phyloP scores from a whole-genome alignment of 2,888 invertebrate species.

The Acanthococcus lagerstroemiae region DNA sequence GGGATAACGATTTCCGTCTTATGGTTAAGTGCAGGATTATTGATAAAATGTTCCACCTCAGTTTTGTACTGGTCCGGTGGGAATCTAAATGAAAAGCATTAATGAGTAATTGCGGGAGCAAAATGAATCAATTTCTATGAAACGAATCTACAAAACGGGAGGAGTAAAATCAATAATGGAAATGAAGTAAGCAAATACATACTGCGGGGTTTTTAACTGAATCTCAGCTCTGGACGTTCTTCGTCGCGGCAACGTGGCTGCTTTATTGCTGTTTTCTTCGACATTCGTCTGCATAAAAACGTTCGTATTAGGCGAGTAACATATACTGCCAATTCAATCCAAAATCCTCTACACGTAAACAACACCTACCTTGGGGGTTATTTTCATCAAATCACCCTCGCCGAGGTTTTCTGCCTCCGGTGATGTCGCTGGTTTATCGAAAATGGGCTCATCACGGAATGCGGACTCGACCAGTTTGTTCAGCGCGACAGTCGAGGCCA shows the following conservation, averaged over 20 bases:
- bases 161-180: neutral
- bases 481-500: slow-evolving; percentile 38
- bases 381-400: slow-evolving; percentile 6
- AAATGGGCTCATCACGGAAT: slow-evolving; percentile 36
- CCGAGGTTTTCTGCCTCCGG: neutral
- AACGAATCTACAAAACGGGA: too few relatives aligned
- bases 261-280: slow-evolving; percentile 32
- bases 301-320: neutral
- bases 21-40: slow-evolving; percentile 45
- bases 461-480: slow-evolving; percentile 41
- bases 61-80: slow-evolving; percentile 44
- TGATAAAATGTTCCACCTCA: slow-evolving; percentile 52
- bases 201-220: slow-evolving; percentile 35
- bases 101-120: neutral
- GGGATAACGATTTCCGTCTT: slow-evolving; percentile 51
- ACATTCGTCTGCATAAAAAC: slow-evolving; percentile 33
- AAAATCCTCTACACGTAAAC: neutral
- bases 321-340: neutral
- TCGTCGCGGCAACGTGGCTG: slow-evolving; percentile 36
- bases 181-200: neutral
- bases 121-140: neutral
- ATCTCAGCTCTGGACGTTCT: slow-evolving; percentile 37
- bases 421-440: neutral
- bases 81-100: slow-evolving; percentile 30
- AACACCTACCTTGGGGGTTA: neutral